Base-by-base conservation (phyloP, 2,888 invertebrate species). In the Leucania comma region DNA sequence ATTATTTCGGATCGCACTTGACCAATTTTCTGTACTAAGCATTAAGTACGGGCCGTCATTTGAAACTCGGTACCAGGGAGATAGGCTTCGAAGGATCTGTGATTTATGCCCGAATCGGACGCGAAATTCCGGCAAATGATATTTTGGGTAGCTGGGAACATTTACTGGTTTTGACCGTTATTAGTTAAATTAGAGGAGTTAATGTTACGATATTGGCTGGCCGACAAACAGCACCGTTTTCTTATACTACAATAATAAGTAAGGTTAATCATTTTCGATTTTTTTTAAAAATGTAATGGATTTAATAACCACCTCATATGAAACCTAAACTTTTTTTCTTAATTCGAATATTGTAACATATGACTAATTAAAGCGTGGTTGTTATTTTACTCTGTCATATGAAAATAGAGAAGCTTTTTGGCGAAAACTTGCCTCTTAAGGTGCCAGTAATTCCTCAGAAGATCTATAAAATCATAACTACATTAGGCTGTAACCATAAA, bases 31-130 rank as follows among this genome's bases (percentile, higher is more conserved):
- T 81, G 32, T 54, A 67, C 35, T 22, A 67, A 42, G 32, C 58
- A 58, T 81, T 72, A 77, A 53, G 51, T 76, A 42, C 69, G 81
- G 64, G 51, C 53, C 48, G 65, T 62, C 64, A 62, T 71, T 81
- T 57, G 35, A 48, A 62, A 26, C 50, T 64, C 57, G 24, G 60
- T 67, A 61, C 42, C 35, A 71, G 58, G 53, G 72, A 72, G 68
- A 67, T 68, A 72, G 66, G 66, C 78, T 60, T n/a, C 59, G 32
- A 59, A 68, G 72, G 72, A 66, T 60, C 78, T 72, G 78, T 77
- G 53, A 81, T 81, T 80, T 69, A 80, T 81, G 46, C 35, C 22
- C 48, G 17, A 62, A 53, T 69, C 35, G 32, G 65, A 61, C 38
- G 35, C 42, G n/a, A 51, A 74, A 58, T 78, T 69, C 48, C 29